Conservation (phyloP, 2,888 invertebrate genomes). For the Calameuta idolon region DNA sequence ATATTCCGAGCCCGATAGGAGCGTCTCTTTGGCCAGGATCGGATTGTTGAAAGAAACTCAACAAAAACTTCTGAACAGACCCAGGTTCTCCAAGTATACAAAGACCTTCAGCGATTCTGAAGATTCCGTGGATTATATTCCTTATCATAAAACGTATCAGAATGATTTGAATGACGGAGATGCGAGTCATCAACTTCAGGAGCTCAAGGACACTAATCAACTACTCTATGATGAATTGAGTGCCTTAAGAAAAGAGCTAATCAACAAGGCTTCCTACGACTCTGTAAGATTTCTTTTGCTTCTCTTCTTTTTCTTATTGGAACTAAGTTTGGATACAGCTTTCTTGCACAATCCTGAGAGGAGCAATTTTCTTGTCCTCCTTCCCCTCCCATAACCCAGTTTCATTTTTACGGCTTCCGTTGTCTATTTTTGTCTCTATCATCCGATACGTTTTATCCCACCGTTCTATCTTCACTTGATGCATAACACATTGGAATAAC, state of each 20-base stretch:
- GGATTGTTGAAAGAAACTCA: slow-evolving; percentile 71
- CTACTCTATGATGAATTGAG: slow-evolving; percentile 50
- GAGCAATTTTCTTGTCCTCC: slow-evolving; percentile 3
- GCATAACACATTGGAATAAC: neutral
- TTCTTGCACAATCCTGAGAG: neutral
- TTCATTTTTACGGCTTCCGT: neutral
- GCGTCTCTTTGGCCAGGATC: slow-evolving; percentile 83
- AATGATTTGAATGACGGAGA: slow-evolving; percentile 52
- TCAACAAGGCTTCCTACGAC: slow-evolving; percentile 38
- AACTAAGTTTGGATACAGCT: slow-evolving; percentile 6
- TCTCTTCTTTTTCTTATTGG: neutral
- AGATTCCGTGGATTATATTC: slow-evolving; percentile 57
- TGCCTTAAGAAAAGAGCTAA: slow-evolving; percentile 48
- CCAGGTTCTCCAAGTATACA: slow-evolving; percentile 48
- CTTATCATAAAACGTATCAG: slow-evolving; percentile 52
- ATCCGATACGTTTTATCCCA: slow-evolving; percentile 6
- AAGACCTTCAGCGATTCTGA: slow-evolving; percentile 61
- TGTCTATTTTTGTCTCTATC: slow-evolving; percentile 13
- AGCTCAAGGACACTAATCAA: slow-evolving; percentile 54
- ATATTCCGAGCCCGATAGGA: slow-evolving; percentile 89
- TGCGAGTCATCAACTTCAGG: slow-evolving; percentile 47
- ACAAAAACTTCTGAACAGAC: slow-evolving; percentile 40
- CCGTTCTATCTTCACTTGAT: neutral
- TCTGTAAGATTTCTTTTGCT: slow-evolving; percentile 38
- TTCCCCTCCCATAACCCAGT: slow-evolving; percentile 15